These are phyloP conservation scores for Pollicipes pollicipes DNA, from an alignment of 1,140 invertebrate species.

Conservation along the genomic window DNA sequence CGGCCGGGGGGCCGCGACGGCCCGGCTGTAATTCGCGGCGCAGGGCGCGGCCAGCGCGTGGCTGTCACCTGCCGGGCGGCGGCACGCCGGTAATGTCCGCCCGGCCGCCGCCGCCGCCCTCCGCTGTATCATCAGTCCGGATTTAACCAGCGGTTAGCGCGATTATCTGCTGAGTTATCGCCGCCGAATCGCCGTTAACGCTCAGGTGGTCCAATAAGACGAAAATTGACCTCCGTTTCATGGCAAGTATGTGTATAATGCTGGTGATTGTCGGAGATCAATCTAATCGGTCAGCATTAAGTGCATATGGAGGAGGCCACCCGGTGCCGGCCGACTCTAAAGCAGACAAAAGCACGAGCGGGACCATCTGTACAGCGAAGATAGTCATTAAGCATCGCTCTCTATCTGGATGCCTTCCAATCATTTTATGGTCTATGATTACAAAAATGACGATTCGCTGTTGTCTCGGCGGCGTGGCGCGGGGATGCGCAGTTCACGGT, in stretches of 20 bases:
- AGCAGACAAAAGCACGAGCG: background rate
- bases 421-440: slow-evolving; percentile 2
- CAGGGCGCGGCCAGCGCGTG: too few relatives aligned
- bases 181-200: background rate
- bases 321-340: background rate
- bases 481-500: background rate
- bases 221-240: background rate
- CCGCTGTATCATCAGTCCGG: background rate
- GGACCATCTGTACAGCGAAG: background rate
- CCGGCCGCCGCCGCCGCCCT: too few relatives aligned
- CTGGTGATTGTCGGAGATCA: background rate
- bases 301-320: background rate
- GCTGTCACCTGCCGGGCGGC: too few relatives aligned
- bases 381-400: background rate
- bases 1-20: too few relatives aligned
- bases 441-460: background rate
- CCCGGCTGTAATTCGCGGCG: too few relatives aligned
- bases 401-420: background rate
- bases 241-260: background rate
- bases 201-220: background rate
- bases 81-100: too few relatives aligned
- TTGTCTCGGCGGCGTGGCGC: background rate
- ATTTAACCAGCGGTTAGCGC: background rate
- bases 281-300: background rate
- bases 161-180: background rate